Evolutionary conservation across 2,888 invertebrate species (phyloP), one percentile per base, ranked within the genome.

Genomic region (Caenorhabditis afra): DNA sequence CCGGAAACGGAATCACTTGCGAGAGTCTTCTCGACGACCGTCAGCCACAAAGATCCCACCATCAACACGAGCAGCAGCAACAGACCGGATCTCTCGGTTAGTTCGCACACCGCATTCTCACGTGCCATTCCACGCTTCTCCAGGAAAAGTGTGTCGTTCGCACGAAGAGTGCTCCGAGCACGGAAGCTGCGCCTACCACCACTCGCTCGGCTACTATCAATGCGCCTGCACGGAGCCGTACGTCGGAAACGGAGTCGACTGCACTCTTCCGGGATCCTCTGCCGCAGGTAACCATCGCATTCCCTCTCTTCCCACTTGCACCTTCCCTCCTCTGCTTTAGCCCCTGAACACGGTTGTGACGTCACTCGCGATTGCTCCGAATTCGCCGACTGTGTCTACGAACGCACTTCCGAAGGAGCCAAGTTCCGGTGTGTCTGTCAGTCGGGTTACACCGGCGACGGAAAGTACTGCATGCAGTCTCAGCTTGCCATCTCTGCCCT

Each of bases 231-330:
- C 94, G 68, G 91, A 93, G 20, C 95, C 95, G 1, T 95, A 93
- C 90, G 92, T 81, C 22, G 95, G 95, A 3, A 94, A 95, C 88
- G 96, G 96, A 4, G 91, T 93, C 16, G 91, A 90, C 49, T 96
- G 95, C 89, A 59, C 78, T n/a, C 65, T 78, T 39, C 82, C 65
- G 11, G 82, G 78, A 57, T 64, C 74, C 37, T 68, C 77, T n/a
- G 47, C 71, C 16, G n/a, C 53, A 29, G 71, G 70, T 78, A 57
- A 59, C 23, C 53, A 3, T 44, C 20, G 8, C 7, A 20, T 29
- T 16, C 20, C 35, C n/a, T 57, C 41, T 8, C 16, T 37, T 47
- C 11, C 41, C 37, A 37, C 41, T 39, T 55, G 29, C 29, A 29
- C 29, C 29, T 29, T 29, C 7, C 7, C 29, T n/a, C 50, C 47